These are phyloP conservation scores for Hirudo medicinalis DNA, from an alignment of 1,140 invertebrate genomes.

Conservation along the genomic window DNA sequence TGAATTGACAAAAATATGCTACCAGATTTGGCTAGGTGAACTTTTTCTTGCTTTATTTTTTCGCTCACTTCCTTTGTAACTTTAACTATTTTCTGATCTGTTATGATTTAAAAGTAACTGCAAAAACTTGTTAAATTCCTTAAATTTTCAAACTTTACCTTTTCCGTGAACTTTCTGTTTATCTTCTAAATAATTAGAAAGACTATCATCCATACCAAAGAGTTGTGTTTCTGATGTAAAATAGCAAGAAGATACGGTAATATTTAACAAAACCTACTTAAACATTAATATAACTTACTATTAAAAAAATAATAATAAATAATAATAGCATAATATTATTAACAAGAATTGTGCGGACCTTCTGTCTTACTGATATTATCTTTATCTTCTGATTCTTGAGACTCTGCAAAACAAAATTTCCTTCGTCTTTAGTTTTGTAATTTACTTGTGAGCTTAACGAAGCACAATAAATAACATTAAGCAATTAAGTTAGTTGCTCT, in stretches of 20 bases:
- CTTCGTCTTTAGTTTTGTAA: too few relatives aligned
- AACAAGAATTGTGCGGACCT: too few relatives aligned
- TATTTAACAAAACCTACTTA: not conserved
- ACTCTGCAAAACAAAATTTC: too few relatives aligned
- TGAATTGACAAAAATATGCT: not conserved
- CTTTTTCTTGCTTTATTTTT: not conserved
- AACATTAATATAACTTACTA: not conserved
- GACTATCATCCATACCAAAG: slow-evolving; percentile 5
- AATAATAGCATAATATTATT: too few relatives aligned
- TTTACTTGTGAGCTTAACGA: too few relatives aligned
- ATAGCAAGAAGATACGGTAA: not conserved
- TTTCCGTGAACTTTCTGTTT: not conserved
- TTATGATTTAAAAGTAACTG: not conserved
- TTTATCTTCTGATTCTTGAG: too few relatives aligned
- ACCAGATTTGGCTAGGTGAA: not conserved
- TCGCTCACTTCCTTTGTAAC: not conserved
- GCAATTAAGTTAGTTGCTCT: too few relatives aligned
- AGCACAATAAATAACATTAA: too few relatives aligned
- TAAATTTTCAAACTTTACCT: not conserved
- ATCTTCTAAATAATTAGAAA: not conserved
- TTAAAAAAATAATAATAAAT: too few relatives aligned
- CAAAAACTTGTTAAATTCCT: not conserved
- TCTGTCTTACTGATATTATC: too few relatives aligned
- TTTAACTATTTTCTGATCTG: too few relatives aligned
- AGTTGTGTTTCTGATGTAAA: not conserved